phyloP scores from a whole-genome alignment of 2,797 vertebrate species.

The Platalea minor region DNA sequence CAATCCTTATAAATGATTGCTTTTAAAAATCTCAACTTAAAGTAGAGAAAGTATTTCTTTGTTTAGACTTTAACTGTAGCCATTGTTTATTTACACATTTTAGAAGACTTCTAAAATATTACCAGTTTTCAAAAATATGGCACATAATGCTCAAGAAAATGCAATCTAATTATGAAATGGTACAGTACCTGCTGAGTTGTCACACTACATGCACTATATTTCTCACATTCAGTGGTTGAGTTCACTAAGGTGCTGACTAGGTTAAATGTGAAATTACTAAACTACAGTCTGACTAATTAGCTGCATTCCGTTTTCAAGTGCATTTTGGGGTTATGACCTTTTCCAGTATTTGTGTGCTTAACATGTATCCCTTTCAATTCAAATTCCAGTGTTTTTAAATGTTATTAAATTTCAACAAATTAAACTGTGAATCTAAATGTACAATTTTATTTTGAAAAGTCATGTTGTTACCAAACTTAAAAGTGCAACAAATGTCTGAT shows the following conservation, averaged over 20 bases:
- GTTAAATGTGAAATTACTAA: constrained; percentile 73
- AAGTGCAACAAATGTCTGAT: constrained; percentile 77
- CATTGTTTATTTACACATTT: constrained; percentile 63
- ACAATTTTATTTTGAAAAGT: constrained; percentile 76
- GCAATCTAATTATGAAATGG: constrained; percentile 37
- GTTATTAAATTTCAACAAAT: constrained; percentile 75
- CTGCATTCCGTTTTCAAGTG: constrained; percentile 68
- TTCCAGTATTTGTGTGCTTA: constrained; percentile 74
- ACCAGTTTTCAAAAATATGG: constrained; percentile 42
- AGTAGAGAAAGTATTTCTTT: constrained; percentile 63
- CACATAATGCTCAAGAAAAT: constrained; percentile 56
- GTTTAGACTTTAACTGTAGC: constrained; percentile 70
- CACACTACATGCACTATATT: constrained; percentile 66
- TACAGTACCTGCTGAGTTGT: constrained; percentile 63
- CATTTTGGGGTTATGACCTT: constrained; percentile 67
- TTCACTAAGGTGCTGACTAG: constrained; percentile 78
- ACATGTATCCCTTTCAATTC: constrained; percentile 75
- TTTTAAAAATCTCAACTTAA: constrained; percentile 67
- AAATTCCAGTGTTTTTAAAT: constrained; percentile 74
- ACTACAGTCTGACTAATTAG: constrained; percentile 67
- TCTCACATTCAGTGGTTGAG: constrained; percentile 64
- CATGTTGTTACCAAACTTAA: constrained; percentile 74
- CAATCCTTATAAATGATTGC: constrained; percentile 84
- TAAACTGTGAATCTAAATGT: constrained; percentile 81
- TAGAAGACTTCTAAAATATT: constrained; percentile 56